Evolutionary conservation across 2,888 invertebrate genomes (phyloP).

Genomic region (Stomorhina lunata): DNA sequence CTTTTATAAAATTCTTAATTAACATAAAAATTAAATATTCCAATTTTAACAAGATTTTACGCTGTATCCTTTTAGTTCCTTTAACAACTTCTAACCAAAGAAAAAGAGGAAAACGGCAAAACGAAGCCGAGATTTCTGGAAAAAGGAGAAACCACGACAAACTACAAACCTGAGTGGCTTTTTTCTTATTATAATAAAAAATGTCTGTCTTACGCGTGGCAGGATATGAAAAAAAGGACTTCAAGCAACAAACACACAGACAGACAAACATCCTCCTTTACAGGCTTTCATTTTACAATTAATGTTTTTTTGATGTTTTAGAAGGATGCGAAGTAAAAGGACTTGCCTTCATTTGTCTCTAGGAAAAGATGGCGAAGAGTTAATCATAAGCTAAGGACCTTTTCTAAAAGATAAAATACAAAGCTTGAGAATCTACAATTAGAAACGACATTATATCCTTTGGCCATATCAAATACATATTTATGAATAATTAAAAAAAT

Average conservation of each 20-base stretch:
- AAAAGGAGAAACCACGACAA: constrained; percentile 29
- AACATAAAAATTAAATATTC: constrained; percentile 66
- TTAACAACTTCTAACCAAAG: background rate
- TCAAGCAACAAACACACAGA: constrained; percentile 9
- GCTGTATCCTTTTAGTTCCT: constrained; percentile 53
- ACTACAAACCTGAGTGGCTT: constrained; percentile 63
- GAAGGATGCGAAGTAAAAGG: constrained; percentile 36
- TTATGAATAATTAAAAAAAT: constrained; percentile 64
- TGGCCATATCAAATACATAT: constrained; percentile 65
- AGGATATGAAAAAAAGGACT: constrained; percentile 38
- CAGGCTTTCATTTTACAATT: constrained; percentile 63
- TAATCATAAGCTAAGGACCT: constrained; percentile 63
- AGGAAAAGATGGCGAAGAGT: constrained; percentile 62
- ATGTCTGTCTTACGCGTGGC: constrained; percentile 64
- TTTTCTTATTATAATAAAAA: constrained; percentile 33
- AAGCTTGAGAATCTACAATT: constrained; percentile 1
- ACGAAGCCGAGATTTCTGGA: constrained; percentile 29
- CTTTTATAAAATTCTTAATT: constrained; percentile 48
- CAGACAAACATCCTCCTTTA: constrained; percentile 43
- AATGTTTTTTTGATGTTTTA: constrained; percentile 63
- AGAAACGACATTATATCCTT: constrained; percentile 64
- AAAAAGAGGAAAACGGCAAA: background rate
- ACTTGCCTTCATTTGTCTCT: constrained; percentile 37
- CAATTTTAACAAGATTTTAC: constrained; percentile 63
- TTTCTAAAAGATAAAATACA: constrained; percentile 29